A percentile compares a stretch with the other conserved stretches of the same genome.
Conservation (phyloP, 1,140 invertebrate genomes). For the Ctenoplectra terminalis region DNA sequence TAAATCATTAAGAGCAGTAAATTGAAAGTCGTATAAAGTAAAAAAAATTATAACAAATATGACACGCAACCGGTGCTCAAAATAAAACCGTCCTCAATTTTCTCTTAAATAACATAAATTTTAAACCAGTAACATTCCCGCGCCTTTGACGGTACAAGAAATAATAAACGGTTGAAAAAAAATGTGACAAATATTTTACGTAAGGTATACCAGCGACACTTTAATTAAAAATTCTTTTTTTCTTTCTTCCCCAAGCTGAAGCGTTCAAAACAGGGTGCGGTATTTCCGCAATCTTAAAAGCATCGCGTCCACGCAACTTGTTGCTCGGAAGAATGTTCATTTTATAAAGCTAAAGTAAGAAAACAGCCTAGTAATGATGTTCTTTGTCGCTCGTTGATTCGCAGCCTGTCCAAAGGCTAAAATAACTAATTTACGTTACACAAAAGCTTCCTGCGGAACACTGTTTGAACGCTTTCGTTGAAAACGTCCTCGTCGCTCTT, state of each 20-base stretch:
- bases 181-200: too few relatives aligned
- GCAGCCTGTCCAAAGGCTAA: neutral
- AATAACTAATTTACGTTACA: constrained; percentile 9
- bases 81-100: too few relatives aligned
- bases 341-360: neutral
- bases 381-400: neutral
- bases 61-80: too few relatives aligned
- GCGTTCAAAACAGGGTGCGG: neutral
- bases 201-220: neutral
- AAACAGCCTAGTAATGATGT: neutral
- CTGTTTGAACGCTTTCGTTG: neutral
- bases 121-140: too few relatives aligned
- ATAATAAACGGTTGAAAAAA: too few relatives aligned
- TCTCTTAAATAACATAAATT: too few relatives aligned
- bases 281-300: neutral
- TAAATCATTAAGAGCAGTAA: too few relatives aligned
- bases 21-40: too few relatives aligned
- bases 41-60: too few relatives aligned
- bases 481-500: neutral
- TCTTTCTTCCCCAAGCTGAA: too few relatives aligned
- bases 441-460: neutral
- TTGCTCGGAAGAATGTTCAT: neutral
- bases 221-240: constrained; percentile 21
- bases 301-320: neutral
- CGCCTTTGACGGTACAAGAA: too few relatives aligned